Conservation (phyloP, 2,797 vertebrate genomes). For the Xiphophorus birchmanni region DNA sequence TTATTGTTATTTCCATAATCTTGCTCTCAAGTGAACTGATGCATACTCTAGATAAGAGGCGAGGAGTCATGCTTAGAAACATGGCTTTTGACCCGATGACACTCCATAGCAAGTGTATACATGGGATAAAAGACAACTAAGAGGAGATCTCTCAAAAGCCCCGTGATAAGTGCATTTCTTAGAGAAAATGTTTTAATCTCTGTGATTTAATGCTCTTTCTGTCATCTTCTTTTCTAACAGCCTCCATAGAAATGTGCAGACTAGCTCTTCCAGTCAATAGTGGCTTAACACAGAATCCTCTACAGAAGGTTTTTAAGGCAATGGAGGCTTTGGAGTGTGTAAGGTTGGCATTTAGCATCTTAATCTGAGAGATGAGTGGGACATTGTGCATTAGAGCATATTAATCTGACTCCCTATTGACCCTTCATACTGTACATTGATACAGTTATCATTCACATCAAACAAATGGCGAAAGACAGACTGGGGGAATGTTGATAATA, state of each 20-base stretch:
- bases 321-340: conserved; percentile 63
- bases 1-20: neutral
- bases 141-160: conserved; percentile 39
- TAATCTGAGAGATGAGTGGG: conserved; percentile 75
- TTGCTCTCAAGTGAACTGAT: neutral
- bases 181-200: conserved; percentile 62
- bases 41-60: neutral
- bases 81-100: conserved; percentile 10
- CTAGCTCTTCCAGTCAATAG: conserved; percentile 60
- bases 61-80: conserved; percentile 4
- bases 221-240: conserved; percentile 47
- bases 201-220: conserved; percentile 63
- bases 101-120: conserved; percentile 6
- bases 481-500: conserved; percentile 32
- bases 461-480: conserved; percentile 57
- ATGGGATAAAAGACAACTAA: conserved; percentile 19
- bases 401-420: conserved; percentile 74
- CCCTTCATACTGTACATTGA: conserved; percentile 74
- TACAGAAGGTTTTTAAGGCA: conserved; percentile 63
- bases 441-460: conserved; percentile 58
- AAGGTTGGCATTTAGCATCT: conserved; percentile 73
- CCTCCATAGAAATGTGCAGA: conserved; percentile 56
- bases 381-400: conserved; percentile 77
- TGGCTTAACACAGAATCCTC: conserved; percentile 65
- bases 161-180: conserved; percentile 56